phyloP scores from a whole-genome alignment of 2,888 invertebrate species.

The Fabriciana adippe region DNA sequence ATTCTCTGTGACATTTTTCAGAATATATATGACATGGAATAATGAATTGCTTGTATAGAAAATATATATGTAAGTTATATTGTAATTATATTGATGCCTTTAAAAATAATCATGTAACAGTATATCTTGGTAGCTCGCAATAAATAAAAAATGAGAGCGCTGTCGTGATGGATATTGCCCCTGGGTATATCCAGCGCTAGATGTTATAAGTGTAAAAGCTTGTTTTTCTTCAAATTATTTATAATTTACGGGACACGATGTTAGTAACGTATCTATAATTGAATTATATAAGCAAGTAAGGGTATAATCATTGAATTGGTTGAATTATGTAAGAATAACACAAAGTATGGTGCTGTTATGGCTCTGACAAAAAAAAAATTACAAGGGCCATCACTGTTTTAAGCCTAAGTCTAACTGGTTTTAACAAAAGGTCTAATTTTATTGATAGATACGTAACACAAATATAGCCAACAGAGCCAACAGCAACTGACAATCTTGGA shows the following conservation, averaged over 20 bases:
- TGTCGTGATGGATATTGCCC: slow-evolving; percentile 68
- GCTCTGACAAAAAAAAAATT: no score
- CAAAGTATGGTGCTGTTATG: no score
- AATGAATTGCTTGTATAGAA: neutral
- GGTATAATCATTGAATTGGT: no score
- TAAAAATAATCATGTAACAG: slow-evolving; percentile 38
- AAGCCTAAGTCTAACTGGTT: no score
- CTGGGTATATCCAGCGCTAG: slow-evolving; percentile 63
- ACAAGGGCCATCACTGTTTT: no score
- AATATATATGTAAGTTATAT: no score
- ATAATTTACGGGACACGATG: slow-evolving; percentile 9
- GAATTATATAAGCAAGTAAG: neutral
- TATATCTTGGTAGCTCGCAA: slow-evolving; percentile 52
- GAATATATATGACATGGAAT: neutral
- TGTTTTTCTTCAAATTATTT: slow-evolving; percentile 21
- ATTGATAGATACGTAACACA: no score
- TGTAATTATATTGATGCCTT: slow-evolving; percentile 15
- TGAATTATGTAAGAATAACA: no score
- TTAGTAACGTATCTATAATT: neutral
- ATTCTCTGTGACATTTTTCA: neutral
- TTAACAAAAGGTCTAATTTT: no score
- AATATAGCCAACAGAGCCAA: no score
- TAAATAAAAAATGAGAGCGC: slow-evolving; percentile 68
- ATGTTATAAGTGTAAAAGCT: slow-evolving; percentile 43
- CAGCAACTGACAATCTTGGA: no score